phyloP scores from a whole-genome alignment of 2,797 vertebrate genomes.

The Centroberyx gerrardi region DNA sequence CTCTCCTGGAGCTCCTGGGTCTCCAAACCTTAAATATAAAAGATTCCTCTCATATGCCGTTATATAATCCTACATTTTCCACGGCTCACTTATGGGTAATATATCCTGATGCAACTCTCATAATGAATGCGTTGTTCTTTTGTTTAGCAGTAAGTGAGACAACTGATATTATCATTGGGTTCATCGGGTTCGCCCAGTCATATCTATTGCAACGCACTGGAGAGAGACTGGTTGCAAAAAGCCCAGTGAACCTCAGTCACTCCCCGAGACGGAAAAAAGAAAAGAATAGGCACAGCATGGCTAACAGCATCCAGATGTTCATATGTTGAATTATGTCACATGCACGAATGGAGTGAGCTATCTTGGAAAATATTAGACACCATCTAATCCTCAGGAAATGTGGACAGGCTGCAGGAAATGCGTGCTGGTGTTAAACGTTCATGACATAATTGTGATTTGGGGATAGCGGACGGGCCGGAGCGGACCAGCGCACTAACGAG shows the following conservation, averaged over 20 bases:
- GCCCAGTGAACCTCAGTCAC: slow-evolving; percentile 32
- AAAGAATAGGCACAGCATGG: slow-evolving; percentile 44
- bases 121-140: background rate
- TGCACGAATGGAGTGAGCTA: slow-evolving; percentile 67
- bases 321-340: slow-evolving; percentile 81
- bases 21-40: background rate
- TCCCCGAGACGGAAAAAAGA: slow-evolving; percentile 26
- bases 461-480: slow-evolving; percentile 17
- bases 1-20: background rate
- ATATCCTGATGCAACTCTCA: background rate
- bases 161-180: slow-evolving; percentile 9
- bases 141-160: background rate
- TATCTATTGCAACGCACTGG: slow-evolving; percentile 5
- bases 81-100: background rate
- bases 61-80: background rate
- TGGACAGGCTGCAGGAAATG: slow-evolving; percentile 68
- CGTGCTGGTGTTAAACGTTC: slow-evolving; percentile 47
- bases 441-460: slow-evolving; percentile 41
- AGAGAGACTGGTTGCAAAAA: slow-evolving; percentile 20
- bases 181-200: slow-evolving; percentile 47
- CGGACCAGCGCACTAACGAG: background rate
- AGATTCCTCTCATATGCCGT: background rate
- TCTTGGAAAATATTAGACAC: slow-evolving; percentile 79
- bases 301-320: slow-evolving; percentile 79
- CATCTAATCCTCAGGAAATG: slow-evolving; percentile 75